Evolutionary conservation across 2,888 invertebrate genomes (phyloP).

Genomic region (Hylaea fasciaria): DNA sequence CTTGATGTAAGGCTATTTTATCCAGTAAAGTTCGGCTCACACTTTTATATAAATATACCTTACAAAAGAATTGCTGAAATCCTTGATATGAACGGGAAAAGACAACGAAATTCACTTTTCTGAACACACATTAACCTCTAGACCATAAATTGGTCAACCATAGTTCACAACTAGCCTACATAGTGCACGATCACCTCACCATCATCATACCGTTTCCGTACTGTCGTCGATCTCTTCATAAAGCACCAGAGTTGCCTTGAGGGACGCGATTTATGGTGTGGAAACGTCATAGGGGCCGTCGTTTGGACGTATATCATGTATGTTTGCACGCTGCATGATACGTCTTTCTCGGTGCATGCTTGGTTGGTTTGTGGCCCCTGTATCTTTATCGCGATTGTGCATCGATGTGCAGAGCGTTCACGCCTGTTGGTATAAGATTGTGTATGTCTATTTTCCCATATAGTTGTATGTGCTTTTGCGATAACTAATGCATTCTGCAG

Average conservation of each 20-base stretch:
- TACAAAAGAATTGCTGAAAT: too few relatives aligned
- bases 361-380: slow-evolving; percentile 50
- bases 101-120: too few relatives aligned
- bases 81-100: too few relatives aligned
- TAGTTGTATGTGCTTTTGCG: too few relatives aligned
- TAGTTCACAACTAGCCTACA: not conserved
- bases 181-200: slow-evolving; percentile 30
- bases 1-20: too few relatives aligned
- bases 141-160: not conserved
- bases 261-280: slow-evolving; percentile 81
- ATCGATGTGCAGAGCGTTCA: slow-evolving; percentile 2
- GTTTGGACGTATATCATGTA: slow-evolving; percentile 79
- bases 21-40: too few relatives aligned
- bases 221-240: slow-evolving; percentile 80
- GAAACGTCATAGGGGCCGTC: slow-evolving; percentile 81
- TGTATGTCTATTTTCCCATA: not conserved
- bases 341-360: slow-evolving; percentile 63
- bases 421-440: slow-evolving; percentile 1
- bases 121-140: not conserved
- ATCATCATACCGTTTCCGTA: slow-evolving; percentile 61
- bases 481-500: too few relatives aligned
- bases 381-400: slow-evolving; percentile 45
- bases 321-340: slow-evolving; percentile 74
- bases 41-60: too few relatives aligned
- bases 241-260: slow-evolving; percentile 81